A percentile compares a stretch with the other conserved stretches of the same genome.
Evolutionary conservation across 1,140 invertebrate species (phyloP).

Genomic region (Heliconius nattereri): DNA sequence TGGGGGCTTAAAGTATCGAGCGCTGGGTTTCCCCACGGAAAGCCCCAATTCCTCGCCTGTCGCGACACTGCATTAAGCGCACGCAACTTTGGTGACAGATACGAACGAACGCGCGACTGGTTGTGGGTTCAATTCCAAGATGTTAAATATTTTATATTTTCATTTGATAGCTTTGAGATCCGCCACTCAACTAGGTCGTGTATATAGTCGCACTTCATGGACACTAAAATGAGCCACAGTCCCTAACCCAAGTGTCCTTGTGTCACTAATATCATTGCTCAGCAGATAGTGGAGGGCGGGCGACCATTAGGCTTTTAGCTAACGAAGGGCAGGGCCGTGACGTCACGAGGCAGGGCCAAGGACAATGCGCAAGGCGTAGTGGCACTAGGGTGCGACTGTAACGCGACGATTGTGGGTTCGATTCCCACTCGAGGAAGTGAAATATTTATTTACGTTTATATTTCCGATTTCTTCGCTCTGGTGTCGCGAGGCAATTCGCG

Average conservation of each 20-base stretch:
- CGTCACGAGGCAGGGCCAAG: constrained; percentile 28
- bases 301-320: constrained; percentile 24
- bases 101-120: neutral
- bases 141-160: too few relatives aligned
- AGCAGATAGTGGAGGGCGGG: constrained; percentile 13
- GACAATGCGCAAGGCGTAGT: neutral
- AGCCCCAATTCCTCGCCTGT: neutral
- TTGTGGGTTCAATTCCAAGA: neutral
- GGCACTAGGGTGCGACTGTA: too few relatives aligned
- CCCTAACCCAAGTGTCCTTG: neutral
- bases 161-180: too few relatives aligned
- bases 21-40: neutral
- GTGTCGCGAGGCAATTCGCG: too few relatives aligned
- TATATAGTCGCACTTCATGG: neutral
- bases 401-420: too few relatives aligned
- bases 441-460: too few relatives aligned
- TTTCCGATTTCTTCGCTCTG: too few relatives aligned
- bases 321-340: constrained; percentile 28
- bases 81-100: neutral
- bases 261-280: constrained; percentile 15
- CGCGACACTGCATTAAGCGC: neutral
- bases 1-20: neutral
- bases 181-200: too few relatives aligned
- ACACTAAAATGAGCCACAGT: neutral
- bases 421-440: too few relatives aligned